These are phyloP conservation scores for Drosophila paucipuncta DNA, from an alignment of 2,888 invertebrate genomes.

Conservation along the genomic window DNA sequence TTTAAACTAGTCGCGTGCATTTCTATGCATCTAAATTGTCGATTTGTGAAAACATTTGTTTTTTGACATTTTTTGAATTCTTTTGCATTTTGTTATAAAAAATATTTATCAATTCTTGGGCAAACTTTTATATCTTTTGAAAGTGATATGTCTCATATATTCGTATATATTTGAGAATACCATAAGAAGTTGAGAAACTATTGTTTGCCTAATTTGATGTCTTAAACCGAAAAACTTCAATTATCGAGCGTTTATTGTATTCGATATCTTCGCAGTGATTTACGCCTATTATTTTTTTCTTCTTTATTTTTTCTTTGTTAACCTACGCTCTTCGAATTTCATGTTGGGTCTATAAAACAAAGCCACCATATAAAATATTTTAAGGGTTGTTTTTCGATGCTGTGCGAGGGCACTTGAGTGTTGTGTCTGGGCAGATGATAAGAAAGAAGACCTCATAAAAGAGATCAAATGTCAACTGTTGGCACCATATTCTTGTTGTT, in stretches of 20 bases:
- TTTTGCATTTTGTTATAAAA: not conserved
- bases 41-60: not conserved
- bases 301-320: constrained; percentile 8
- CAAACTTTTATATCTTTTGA: not conserved
- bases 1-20: not conserved
- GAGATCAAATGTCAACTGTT: constrained; percentile 74
- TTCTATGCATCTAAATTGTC: not conserved
- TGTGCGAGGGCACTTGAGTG: constrained; percentile 48
- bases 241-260: not conserved
- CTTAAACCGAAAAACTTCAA: not conserved
- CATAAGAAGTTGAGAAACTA: not conserved
- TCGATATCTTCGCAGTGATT: constrained; percentile 19
- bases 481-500: constrained; percentile 53
- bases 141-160: not conserved
- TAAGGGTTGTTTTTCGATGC: constrained; percentile 40
- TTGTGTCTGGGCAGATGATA: constrained; percentile 35
- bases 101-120: not conserved
- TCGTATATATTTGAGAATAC: not conserved
- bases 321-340: constrained; percentile 34
- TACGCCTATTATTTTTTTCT: not conserved
- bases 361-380: not conserved
- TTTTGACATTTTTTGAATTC: not conserved
- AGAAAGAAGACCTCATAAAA: constrained; percentile 71
- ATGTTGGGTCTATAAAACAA: constrained; percentile 9
- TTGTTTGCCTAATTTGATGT: not conserved